Evolutionary conservation across 2,113 vertebrate genomes (phyloP).

Genomic region (Caracal caracal): DNA sequence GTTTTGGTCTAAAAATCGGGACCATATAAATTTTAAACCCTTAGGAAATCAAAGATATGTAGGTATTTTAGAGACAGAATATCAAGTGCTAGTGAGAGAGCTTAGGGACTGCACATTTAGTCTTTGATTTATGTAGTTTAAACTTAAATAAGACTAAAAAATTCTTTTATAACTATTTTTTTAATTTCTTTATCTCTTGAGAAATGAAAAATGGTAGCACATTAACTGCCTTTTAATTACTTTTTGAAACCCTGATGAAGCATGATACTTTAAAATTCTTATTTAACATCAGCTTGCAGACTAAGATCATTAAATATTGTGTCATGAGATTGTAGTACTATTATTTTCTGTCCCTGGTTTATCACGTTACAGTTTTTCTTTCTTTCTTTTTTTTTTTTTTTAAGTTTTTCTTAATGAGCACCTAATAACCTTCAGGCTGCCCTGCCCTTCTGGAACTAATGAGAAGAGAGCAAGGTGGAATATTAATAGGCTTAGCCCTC

Average conservation of each 20-base stretch:
- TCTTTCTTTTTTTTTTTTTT: neutral
- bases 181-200: constrained; percentile 31
- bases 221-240: constrained; percentile 52
- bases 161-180: constrained; percentile 22
- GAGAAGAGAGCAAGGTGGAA: neutral
- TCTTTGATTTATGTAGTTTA: constrained; percentile 46
- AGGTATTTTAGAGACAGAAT: neutral
- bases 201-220: constrained; percentile 35
- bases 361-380: neutral
- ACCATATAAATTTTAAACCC: neutral
- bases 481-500: neutral
- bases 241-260: neutral
- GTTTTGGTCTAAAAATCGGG: neutral
- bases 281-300: neutral
- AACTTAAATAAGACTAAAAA: constrained; percentile 28
- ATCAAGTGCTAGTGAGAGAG: neutral
- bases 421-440: neutral
- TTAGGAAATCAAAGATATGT: neutral
- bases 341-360: constrained; percentile 2
- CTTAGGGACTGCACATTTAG: neutral
- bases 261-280: neutral
- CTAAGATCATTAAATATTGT: constrained; percentile 32
- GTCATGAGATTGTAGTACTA: neutral
- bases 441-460: neutral
- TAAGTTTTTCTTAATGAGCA: constrained; percentile 8